Conservation (phyloP, 2,888 invertebrate species). For the Meghimatium bilineatum region DNA sequence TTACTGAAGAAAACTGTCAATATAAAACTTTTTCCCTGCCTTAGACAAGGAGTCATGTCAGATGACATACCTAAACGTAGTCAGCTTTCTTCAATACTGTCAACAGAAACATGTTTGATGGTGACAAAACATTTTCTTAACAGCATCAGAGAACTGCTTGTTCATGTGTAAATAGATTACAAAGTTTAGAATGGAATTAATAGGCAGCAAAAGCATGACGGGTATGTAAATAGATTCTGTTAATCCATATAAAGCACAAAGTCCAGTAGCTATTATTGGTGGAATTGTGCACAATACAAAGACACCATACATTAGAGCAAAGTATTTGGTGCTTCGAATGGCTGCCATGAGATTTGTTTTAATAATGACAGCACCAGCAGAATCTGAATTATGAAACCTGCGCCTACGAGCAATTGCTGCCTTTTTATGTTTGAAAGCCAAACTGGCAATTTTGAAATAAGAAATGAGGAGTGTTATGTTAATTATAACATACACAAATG, state of each 20-base stretch:
- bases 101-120: background rate
- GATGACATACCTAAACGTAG: background rate
- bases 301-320: constrained; percentile 8
- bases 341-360: background rate
- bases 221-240: background rate
- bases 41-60: too few species aligned
- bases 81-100: background rate
- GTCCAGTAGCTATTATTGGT: background rate
- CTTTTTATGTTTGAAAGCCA: constrained; percentile 4
- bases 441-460: constrained; percentile 13
- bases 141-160: background rate
- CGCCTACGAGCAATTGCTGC: constrained; percentile 8
- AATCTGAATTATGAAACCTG: background rate
- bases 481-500: background rate
- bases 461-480: background rate
- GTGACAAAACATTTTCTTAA: background rate
- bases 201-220: background rate
- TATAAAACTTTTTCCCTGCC: too few species aligned
- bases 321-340: constrained; percentile 7
- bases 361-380: background rate
- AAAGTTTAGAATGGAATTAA: background rate
- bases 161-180: background rate
- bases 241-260: background rate
- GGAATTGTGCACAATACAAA: constrained; percentile 1
- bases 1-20: too few species aligned